Evolutionary conservation across 2,888 invertebrate genomes (phyloP), one percentile per base, ranked within the genome.

Genomic region (Xylota segnis): DNA sequence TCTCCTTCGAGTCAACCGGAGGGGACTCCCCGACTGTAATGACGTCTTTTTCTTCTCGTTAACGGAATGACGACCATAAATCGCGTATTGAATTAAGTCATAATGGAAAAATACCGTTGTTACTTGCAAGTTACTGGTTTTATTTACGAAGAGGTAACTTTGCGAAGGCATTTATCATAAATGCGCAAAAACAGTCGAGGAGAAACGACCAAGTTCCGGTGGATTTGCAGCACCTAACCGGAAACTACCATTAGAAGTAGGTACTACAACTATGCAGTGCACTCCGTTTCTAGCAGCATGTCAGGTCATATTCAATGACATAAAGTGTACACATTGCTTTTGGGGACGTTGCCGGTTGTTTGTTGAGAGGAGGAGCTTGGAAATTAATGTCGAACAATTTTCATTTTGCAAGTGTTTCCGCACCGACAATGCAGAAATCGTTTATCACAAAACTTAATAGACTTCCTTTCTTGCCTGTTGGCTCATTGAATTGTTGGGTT

Each of bases 371-470:
- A n/a, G 16, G 71, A 63, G 43, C 45, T 56, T 56, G 79, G 43
- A 83, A 83, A 79, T 84, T 79, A 75, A 84, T 84, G 84, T 66
- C 81, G 61, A 86, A 86, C 82, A 86, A 86, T 86, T 86, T 82
- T 82, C 86, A 86, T 86, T 86, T 82, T 82, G 59, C 71, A 86
- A 86, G 81, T 86, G 76, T 76, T 86, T 86, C 86, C 86, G 86
- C 86, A 86, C 76, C 76, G 82, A 86, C 86, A 86, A 86, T 86
- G 86, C 86, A 71, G 86, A 45, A 76, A 82, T 86, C 86, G 86
- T 86, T 86, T 86, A 82, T 86, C 81, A 86, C 76, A 72, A 76
- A 82, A 82, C 76, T 86, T 86, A 86, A 86, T 86, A 86, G 86
- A 86, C 86, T 86, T 86, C 86, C 86, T 76, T 63, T 79, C 45